Conservation (phyloP, 37 sponge, comb jelly and placozoan genomes). For the Ephydatia muelleri region DNA sequence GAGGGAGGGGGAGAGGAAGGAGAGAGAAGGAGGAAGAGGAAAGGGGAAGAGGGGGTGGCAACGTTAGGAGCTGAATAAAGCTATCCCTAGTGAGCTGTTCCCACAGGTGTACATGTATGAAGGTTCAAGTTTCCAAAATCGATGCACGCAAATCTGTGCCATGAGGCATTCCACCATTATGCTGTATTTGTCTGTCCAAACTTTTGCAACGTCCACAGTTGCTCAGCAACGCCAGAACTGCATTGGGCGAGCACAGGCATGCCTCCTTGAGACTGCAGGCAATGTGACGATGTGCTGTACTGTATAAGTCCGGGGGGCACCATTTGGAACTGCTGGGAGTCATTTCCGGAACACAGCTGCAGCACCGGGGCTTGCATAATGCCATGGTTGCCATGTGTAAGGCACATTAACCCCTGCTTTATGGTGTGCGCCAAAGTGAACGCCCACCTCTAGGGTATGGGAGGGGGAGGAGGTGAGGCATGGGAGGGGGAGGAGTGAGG, state of each 20-base stretch:
- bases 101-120: too few relatives aligned
- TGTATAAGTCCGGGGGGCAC: constrained; percentile 4
- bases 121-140: too few relatives aligned
- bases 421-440: background rate
- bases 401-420: constrained; percentile 25
- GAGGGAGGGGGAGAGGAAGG: too few relatives aligned
- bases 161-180: too few relatives aligned
- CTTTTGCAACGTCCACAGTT: background rate
- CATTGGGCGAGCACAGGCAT: background rate
- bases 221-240: background rate
- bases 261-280: background rate
- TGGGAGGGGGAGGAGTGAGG: background rate
- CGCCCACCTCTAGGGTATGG: constrained; percentile 10
- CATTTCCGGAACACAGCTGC: background rate
- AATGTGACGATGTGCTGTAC: constrained; percentile 18
- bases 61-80: too few relatives aligned
- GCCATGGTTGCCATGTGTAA: background rate
- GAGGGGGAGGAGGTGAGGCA: background rate
- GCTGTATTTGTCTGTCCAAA: background rate
- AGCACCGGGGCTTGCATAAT: background rate
- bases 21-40: too few relatives aligned
- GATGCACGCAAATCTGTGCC: too few relatives aligned
- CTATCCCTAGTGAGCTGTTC: too few relatives aligned
- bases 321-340: constrained; percentile 16
- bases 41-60: too few relatives aligned